Evolutionary conservation across 2,797 vertebrate genomes (phyloP).

Genomic region (Chrosomus eos): DNA sequence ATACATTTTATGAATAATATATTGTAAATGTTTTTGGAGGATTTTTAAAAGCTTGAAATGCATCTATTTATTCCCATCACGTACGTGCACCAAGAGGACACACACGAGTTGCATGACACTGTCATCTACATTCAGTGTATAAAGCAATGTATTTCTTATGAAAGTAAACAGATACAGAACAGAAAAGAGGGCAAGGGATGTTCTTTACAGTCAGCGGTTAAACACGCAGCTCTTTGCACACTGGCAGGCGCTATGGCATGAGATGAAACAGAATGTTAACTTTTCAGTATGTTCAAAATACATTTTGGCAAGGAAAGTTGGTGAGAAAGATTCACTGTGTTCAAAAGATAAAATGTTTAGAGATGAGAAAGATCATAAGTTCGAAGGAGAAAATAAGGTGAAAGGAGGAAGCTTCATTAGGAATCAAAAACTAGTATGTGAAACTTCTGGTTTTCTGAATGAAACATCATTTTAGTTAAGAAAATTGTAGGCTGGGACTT

Average conservation of each 20-base stretch:
- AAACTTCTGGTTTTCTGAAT: background rate
- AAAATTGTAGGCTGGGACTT: background rate
- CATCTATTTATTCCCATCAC: background rate
- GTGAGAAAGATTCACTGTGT: background rate
- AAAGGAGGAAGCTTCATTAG: background rate
- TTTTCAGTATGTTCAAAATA: background rate
- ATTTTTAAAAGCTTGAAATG: background rate
- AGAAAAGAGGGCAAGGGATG: background rate
- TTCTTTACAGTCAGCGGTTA: background rate
- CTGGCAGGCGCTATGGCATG: background rate
- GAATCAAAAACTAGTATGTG: background rate
- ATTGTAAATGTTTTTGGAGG: background rate
- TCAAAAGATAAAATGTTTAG: background rate
- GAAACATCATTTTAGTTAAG: background rate
- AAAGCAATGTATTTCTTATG: background rate
- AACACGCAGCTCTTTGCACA: background rate
- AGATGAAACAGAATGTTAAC: constrained; percentile 21
- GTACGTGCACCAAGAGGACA: background rate
- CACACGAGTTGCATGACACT: background rate
- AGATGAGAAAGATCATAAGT: background rate
- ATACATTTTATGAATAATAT: background rate
- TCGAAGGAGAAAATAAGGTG: background rate
- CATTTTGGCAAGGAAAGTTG: background rate
- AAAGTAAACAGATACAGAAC: constrained; percentile 9
- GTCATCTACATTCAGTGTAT: constrained; percentile 2